phyloP scores from a whole-genome alignment of 2,888 invertebrate genomes.

The Chalcis sispes region DNA sequence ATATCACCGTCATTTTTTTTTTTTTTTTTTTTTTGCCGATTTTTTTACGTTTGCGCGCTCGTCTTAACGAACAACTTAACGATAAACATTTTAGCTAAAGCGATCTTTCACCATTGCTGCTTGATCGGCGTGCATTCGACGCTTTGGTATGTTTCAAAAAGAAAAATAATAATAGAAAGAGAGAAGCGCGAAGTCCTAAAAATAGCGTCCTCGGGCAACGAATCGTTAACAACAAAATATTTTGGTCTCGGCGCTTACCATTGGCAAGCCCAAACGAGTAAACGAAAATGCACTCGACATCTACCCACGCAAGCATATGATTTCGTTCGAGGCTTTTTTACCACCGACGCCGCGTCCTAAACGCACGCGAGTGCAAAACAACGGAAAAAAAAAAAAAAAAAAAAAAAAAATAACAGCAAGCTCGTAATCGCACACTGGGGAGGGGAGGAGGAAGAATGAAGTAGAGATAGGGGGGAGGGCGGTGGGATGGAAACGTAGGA shows the following conservation, averaged over 20 bases:
- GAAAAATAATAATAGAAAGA: too few species aligned
- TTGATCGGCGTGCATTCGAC: neutral
- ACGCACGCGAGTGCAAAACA: neutral
- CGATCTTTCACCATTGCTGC: neutral
- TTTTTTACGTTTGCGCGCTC: neutral
- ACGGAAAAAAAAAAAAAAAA: neutral
- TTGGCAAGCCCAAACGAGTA: conserved; percentile 7
- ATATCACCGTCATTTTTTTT: too few species aligned
- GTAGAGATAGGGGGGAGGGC: neutral
- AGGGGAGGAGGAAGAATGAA: neutral
- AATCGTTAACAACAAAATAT: conserved; percentile 5
- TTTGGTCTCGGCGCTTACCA: conserved; percentile 5
- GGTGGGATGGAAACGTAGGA: neutral
- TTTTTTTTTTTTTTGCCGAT: neutral
- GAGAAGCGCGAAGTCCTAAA: neutral
- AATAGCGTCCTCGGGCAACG: neutral
- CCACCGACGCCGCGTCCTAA: too few species aligned
- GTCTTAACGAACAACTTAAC: neutral
- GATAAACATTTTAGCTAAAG: neutral
- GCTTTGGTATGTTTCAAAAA: conserved; percentile 28
- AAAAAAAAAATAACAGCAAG: too few species aligned
- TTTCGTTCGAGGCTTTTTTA: too few species aligned
- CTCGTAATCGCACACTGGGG: too few species aligned
- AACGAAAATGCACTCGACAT: neutral
- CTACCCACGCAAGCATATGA: neutral